Percentiles rank a stretch among this genome's conserved stretches.
These are phyloP conservation scores for Equus quagga DNA, from an alignment of 2,113 vertebrate genomes.

Conservation along the genomic window DNA sequence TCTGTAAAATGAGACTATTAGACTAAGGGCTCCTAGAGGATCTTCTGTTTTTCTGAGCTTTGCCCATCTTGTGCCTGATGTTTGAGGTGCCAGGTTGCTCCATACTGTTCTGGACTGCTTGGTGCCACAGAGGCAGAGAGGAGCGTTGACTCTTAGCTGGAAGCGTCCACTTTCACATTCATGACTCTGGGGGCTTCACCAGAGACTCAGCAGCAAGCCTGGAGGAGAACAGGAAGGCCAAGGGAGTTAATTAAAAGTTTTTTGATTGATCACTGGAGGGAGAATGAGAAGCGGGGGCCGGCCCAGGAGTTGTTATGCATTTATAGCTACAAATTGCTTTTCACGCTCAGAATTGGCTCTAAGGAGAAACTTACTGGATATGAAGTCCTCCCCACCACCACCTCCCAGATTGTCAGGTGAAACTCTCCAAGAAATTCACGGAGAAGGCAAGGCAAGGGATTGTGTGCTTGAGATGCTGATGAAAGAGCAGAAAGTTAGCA, in stretches of 20 bases:
- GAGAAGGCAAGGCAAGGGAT: background rate
- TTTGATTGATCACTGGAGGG: background rate
- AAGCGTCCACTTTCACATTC: background rate
- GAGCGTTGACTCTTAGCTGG: background rate
- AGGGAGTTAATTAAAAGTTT: background rate
- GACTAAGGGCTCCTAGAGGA: background rate
- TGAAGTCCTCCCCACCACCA: background rate
- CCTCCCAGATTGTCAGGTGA: fast-evolving
- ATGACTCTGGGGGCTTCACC: background rate
- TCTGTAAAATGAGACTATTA: background rate
- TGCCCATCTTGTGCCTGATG: background rate
- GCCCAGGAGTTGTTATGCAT: background rate
- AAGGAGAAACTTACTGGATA: conserved; percentile 12
- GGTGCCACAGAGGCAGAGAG: background rate
- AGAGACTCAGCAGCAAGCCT: background rate
- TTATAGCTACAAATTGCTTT: conserved; percentile 39
- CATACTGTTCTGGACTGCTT: background rate
- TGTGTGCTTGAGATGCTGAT: too few species aligned
- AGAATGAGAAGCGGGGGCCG: background rate
- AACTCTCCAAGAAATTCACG: background rate
- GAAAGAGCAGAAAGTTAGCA: background rate
- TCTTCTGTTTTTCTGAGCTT: background rate
- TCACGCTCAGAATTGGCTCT: conserved; percentile 38
- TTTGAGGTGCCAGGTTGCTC: background rate
- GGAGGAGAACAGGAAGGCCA: background rate